These are phyloP conservation scores for Podabrus alpinus DNA, from an alignment of 2,888 invertebrate genomes.

Conservation along the genomic window DNA sequence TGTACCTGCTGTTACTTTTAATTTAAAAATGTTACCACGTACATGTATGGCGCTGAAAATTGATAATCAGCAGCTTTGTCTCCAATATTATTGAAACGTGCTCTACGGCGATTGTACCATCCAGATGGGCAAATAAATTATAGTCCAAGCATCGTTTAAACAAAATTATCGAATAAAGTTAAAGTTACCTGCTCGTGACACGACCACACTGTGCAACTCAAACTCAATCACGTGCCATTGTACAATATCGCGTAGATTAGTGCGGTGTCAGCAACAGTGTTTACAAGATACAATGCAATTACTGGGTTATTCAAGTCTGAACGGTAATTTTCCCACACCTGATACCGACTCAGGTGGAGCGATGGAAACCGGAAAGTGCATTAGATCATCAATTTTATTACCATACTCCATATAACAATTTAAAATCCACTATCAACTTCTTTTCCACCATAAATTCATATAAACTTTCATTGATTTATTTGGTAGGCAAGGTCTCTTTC, in stretches of 20 bases:
- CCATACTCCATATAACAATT: conserved; percentile 46
- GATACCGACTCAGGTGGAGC: conserved; percentile 33
- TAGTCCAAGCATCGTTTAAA: neutral
- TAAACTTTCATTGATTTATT: conserved; percentile 46
- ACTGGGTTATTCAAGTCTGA: conserved; percentile 41
- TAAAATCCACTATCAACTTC: conserved; percentile 46
- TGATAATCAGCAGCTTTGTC: neutral
- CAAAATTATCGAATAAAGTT: neutral
- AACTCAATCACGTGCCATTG: conserved; percentile 35
- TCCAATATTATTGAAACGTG: neutral
- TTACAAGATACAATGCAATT: conserved; percentile 46
- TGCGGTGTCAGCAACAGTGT: conserved; percentile 42
- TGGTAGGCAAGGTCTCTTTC: conserved; percentile 39
- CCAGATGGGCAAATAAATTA: neutral
- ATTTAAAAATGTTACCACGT: neutral
- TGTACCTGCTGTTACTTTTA: neutral
- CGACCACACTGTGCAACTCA: neutral
- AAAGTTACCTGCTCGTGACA: neutral
- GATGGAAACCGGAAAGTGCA: conserved; percentile 36
- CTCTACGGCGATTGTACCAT: neutral
- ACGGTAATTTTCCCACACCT: conserved; percentile 33
- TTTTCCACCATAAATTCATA: conserved; percentile 45
- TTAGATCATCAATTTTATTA: conserved; percentile 39
- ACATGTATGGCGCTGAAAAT: neutral
- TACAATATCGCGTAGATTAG: conserved; percentile 32